Base-by-base conservation (phyloP, 2,113 vertebrate species). In the Ptilonorhynchus violaceus region DNA sequence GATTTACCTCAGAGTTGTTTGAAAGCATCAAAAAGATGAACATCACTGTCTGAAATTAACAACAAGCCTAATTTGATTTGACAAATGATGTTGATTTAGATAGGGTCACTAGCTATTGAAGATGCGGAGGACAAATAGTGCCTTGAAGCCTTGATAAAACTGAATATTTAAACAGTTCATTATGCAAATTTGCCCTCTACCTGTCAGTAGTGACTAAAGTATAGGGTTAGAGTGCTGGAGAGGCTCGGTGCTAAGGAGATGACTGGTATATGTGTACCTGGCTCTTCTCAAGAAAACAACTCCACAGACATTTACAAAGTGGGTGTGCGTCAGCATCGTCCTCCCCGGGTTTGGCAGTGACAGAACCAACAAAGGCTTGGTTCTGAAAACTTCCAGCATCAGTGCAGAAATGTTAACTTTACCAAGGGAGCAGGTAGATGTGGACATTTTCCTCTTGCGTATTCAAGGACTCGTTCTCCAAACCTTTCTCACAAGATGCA, bases 51-150 rank as follows among this genome's bases (percentile, higher is more conserved):
- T 97, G 97, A 98, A 97, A 97, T 97, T 97, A 98, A 98, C 97
- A 98, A 97, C 96, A 97, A 98, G 96, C 88, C 96, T 99, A 99
- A 99, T 99, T 97, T 95, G 98, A 98, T 97, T 97, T 99, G 99
- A 99, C 99, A 99, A 98, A 98, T 97, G 94, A 97, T 98, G 97
- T 96, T 98, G 98, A 98, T 98, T 98, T 98, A 98, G 97, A 97
- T 98, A 97, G 97, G 98, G 98, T 98, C 98, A 98, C 97, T 98
- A 97, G 96, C 97, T 97, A 98, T 97, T 97, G 97, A 96, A 97
- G 97, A 97, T 95, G 93, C 74, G 10, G 93, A 97, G 97, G 97
- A 98, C 97, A 97, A 96, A 97, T 93, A 92, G 93, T 97, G 98
- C 98, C 98, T 99, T 95, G 96, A 97, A 99, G 99, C 98, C 95